phyloP scores from a whole-genome alignment of 1,140 invertebrate genomes.

The Onthophagus taurus region DNA sequence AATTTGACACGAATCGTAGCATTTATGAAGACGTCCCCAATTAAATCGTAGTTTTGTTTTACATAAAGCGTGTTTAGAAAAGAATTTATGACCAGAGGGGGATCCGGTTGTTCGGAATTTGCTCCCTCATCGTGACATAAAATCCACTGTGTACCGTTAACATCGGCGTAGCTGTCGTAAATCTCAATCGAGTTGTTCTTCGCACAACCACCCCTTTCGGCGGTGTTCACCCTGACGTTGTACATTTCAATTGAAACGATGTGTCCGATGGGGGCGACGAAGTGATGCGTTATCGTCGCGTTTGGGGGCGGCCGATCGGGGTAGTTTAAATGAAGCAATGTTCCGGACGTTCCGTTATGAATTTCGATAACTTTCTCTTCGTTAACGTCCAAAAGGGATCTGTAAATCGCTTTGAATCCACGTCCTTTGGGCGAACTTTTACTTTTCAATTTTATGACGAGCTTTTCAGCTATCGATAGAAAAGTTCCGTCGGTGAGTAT shows the following conservation, averaged over 20 bases:
- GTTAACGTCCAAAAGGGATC: conserved; percentile 35
- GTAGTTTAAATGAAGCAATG: conserved; percentile 46
- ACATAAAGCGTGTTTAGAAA: conserved; percentile 51
- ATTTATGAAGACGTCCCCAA: conserved; percentile 45
- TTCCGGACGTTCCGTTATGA: conserved; percentile 32
- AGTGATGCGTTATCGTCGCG: conserved; percentile 43
- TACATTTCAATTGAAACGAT: conserved; percentile 45
- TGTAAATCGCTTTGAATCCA: conserved; percentile 52
- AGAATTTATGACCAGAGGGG: conserved; percentile 49
- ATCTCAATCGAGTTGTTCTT: conserved; percentile 46
- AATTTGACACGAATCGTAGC: conserved; percentile 38
- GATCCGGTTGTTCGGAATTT: conserved; percentile 30
- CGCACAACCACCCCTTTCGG: conserved; percentile 30
- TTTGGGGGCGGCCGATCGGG: conserved; percentile 41
- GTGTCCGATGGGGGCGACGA: conserved; percentile 48
- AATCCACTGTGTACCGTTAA: conserved; percentile 54
- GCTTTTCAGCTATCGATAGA: conserved; percentile 46
- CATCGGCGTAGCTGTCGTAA: conserved; percentile 54
- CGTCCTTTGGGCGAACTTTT: conserved; percentile 44
- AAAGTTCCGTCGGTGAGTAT: conserved; percentile 50
- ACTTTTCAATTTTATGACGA: conserved; percentile 48
- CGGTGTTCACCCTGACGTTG: conserved; percentile 36
- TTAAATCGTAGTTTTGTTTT: conserved; percentile 39
- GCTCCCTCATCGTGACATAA: conserved; percentile 44
- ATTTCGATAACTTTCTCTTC: conserved; percentile 36